phyloP scores from a whole-genome alignment of 2,888 invertebrate genomes.

The Aphidius colemani region DNA sequence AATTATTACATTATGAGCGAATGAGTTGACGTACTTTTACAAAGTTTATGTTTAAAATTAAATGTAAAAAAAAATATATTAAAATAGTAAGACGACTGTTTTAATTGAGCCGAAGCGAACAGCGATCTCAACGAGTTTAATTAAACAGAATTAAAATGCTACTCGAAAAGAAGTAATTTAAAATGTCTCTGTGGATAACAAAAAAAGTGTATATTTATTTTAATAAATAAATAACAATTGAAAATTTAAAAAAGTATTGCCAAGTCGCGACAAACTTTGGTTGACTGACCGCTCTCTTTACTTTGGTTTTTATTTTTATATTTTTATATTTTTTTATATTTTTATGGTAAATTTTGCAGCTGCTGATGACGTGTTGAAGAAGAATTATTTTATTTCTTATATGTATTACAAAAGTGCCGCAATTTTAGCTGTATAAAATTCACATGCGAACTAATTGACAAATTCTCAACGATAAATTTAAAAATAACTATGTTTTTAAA shows the following conservation, averaged over 20 bases:
- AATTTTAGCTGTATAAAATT: no score
- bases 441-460: no score
- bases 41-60: not conserved
- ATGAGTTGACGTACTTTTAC: conserved; percentile 3
- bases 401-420: no score
- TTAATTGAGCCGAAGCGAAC: conserved; percentile 39
- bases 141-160: conserved; percentile 46
- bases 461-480: no score
- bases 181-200: conserved; percentile 6
- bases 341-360: conserved; percentile 29
- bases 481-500: no score
- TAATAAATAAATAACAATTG: no score
- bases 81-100: conserved; percentile 26
- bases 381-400: no score
- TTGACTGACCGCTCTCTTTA: conserved; percentile 39
- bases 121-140: conserved; percentile 33
- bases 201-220: not conserved
- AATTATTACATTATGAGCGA: not conserved
- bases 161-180: conserved; percentile 34
- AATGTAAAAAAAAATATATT: conserved; percentile 19
- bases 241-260: not conserved
- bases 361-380: conserved; percentile 26
- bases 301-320: conserved; percentile 14
- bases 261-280: conserved; percentile 37
- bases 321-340: conserved; percentile 16